Conservation (phyloP, 2,888 invertebrate species). For the Linnaemya tessellans region DNA sequence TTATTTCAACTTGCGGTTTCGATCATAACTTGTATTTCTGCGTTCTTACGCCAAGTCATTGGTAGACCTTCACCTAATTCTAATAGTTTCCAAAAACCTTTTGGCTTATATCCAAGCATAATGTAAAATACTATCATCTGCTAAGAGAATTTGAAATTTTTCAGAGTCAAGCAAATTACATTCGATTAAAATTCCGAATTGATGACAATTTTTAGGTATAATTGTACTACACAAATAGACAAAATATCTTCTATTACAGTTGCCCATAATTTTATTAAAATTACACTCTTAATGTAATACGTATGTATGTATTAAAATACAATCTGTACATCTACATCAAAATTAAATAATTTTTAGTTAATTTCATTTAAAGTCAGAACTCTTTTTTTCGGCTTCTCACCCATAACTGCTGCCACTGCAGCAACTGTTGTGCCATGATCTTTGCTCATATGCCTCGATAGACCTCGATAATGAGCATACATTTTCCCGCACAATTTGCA, state of each 20-base stretch:
- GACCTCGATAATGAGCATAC: slow-evolving; percentile 65
- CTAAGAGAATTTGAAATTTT: too few species aligned
- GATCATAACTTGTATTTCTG: too few species aligned
- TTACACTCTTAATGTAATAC: slow-evolving; percentile 28
- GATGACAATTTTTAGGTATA: not conserved
- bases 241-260: slow-evolving; percentile 9
- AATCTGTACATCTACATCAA: slow-evolving; percentile 23
- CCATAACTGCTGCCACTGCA: slow-evolving; percentile 70
- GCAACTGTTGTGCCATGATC: slow-evolving; percentile 69
- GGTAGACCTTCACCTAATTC: too few species aligned
- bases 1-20: too few species aligned
- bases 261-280: slow-evolving; percentile 48
- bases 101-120: too few species aligned
- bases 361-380: slow-evolving; percentile 68
- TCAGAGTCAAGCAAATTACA: too few species aligned
- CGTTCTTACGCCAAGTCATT: too few species aligned
- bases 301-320: slow-evolving; percentile 5
- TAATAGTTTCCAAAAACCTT: too few species aligned
- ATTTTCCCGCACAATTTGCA: slow-evolving; percentile 68
- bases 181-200: too few species aligned
- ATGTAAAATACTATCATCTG: too few species aligned
- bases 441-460: slow-evolving; percentile 67
- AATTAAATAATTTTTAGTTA: slow-evolving; percentile 42
- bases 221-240: not conserved
- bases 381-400: slow-evolving; percentile 67